Evolutionary conservation across 1,140 invertebrate genomes (phyloP).

Genomic region (Drosophila persimilis): DNA sequence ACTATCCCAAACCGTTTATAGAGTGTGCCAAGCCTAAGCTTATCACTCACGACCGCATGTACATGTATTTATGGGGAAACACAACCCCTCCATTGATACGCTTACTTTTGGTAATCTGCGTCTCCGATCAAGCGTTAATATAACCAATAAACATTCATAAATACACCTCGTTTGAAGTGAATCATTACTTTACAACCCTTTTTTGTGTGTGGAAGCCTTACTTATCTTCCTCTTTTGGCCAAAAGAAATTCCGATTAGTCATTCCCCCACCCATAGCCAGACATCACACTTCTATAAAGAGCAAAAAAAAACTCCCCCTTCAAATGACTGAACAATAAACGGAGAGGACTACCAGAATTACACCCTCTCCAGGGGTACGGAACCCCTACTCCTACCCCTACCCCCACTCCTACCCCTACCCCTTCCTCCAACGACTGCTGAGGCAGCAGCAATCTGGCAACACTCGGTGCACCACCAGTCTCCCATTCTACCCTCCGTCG

Average conservation of each 20-base stretch:
- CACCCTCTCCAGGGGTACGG: conserved; percentile 29
- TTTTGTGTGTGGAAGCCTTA: conserved; percentile 23
- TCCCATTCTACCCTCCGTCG: conserved; percentile 32
- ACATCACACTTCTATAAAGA: conserved; percentile 2
- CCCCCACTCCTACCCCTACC: background rate
- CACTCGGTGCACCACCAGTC: conserved; percentile 23
- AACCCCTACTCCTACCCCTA: no score
- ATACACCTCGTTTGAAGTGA: background rate
- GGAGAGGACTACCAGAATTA: conserved; percentile 48
- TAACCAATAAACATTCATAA: background rate
- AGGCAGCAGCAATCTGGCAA: conserved; percentile 40
- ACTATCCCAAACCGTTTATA: no score
- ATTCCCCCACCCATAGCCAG: conserved; percentile 19
- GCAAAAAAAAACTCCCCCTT: conserved; percentile 32
- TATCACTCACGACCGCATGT: background rate
- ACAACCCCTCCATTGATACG: conserved; percentile 4
- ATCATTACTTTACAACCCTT: conserved; percentile 29
- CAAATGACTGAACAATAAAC: conserved; percentile 36
- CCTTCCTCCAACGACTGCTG: background rate
- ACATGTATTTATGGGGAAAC: background rate
- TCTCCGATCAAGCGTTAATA: no score
- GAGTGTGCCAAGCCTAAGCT: no score
- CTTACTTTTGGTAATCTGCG: no score
- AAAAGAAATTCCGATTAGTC: conserved; percentile 37
- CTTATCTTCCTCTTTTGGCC: conserved; percentile 16